Evolutionary conservation across 2,888 invertebrate species (phyloP), one percentile per base, ranked within the genome.

Genomic region (Drosophila greeni): DNA sequence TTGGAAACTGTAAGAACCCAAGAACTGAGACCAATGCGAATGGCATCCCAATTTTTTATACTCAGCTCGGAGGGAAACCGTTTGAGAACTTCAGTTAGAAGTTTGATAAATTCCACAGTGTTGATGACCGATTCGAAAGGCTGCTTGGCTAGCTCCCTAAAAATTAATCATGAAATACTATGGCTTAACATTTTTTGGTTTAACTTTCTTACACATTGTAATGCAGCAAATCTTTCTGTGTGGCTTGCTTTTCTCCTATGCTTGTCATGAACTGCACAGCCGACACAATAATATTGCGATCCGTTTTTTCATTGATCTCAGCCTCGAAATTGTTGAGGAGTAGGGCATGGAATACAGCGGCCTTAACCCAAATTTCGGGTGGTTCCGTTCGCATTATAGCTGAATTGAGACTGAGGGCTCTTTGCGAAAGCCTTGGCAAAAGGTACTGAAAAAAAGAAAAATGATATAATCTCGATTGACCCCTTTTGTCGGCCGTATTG

Each of bases 11-110:
- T 91, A 85, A 89, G 76, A 40, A 92, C 89, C 92, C 95, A 93
- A 16, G 93, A 92, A 64, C 92, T 92, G 31, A 94, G 88, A 55
- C 92, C 91, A 85, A 95, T 92, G 72, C 93, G 90, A 73, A 92
- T 89, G 84, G 93, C 92, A 89, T 95, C 95, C 95, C 95, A 95
- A 75, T 92, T 91, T 70, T 90, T 85, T 9, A 86, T 81, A 24
- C 74, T 75, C 20, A 88, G 65, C 66, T 88, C 84, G 59, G 82
- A 72, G 3, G 88, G 85, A 66, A 87, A 86, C 16, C 84, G 76
- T n/a, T 68, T 59, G 5, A 89, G 43, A 2, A 86, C 70, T 65
- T 86, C 82, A 5, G 70, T 77, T 5, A 89, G 67, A n/a, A 89
- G 75, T 57, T 87, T 85, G 2, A 88, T 87, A 29, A 85, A 82